These are phyloP conservation scores for Chrysina gloriosa DNA, from an alignment of 2,888 invertebrate species.

Conservation along the genomic window DNA sequence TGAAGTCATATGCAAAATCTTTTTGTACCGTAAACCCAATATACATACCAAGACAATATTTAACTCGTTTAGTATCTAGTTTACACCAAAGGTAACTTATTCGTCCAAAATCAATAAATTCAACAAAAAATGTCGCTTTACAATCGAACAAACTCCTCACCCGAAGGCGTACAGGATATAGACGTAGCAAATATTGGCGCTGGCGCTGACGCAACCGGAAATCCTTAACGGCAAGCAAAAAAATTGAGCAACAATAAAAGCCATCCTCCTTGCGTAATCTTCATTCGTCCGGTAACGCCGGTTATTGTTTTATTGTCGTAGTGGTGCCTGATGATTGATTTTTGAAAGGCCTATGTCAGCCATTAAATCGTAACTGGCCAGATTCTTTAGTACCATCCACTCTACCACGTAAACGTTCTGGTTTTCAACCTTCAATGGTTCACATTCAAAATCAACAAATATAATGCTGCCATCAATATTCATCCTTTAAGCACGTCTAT, in stretches of 20 bases:
- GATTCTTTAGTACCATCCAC: conserved; percentile 88
- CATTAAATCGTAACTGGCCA: conserved; percentile 89
- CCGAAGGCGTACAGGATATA: background rate
- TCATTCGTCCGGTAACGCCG: background rate
- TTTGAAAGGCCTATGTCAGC: conserved; percentile 80
- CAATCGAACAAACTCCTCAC: background rate
- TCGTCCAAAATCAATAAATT: no score
- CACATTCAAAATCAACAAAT: conserved; percentile 83
- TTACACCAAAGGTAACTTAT: no score
- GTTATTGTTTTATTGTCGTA: conserved; percentile 37
- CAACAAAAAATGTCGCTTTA: background rate
- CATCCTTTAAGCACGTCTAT: conserved; percentile 70
- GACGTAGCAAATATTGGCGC: conserved; percentile 20
- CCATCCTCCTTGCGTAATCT: conserved; percentile 20
- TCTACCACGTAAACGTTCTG: conserved; percentile 87
- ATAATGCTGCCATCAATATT: conserved; percentile 76
- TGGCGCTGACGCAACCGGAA: conserved; percentile 27
- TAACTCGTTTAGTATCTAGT: no score
- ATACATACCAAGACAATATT: no score
- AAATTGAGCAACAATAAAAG: conserved; percentile 13
- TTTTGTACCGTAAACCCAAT: no score
- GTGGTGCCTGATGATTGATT: conserved; percentile 65
- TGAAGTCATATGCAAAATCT: no score
- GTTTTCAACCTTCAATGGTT: conserved; percentile 83
- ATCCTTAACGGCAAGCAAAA: background rate